These are phyloP conservation scores for Proteles cristata DNA, from an alignment of 2,113 vertebrate species.

Conservation along the genomic window DNA sequence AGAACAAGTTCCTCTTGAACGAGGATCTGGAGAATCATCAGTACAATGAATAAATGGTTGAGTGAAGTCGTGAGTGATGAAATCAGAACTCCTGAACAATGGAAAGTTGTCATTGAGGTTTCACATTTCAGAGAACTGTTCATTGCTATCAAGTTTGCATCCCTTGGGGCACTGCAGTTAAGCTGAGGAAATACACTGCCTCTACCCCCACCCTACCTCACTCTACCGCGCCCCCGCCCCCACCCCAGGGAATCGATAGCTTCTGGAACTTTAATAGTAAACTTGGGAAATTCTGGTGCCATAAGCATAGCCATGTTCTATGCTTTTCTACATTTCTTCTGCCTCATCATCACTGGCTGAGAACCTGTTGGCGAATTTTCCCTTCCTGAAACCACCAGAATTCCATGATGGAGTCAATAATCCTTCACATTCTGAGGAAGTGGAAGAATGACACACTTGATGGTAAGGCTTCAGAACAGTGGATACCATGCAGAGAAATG, in stretches of 20 bases:
- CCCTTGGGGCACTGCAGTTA: slow-evolving; percentile 76
- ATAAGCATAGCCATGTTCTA: neutral
- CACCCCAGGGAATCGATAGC: neutral
- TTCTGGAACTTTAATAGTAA: neutral
- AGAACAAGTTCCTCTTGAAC: slow-evolving; percentile 90
- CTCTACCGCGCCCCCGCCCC: no score
- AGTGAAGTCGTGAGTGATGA: slow-evolving; percentile 97
- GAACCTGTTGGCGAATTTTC: neutral
- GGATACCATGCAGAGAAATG: slow-evolving; percentile 97
- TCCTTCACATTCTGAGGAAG: slow-evolving; percentile 98
- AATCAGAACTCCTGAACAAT: slow-evolving; percentile 98
- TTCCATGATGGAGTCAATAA: slow-evolving; percentile 97
- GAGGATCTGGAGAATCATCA: neutral
- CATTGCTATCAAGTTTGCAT: slow-evolving; percentile 98
- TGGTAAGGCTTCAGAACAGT: slow-evolving; percentile 93
- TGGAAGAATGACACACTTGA: slow-evolving; percentile 95
- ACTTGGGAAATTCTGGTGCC: neutral
- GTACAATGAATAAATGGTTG: slow-evolving; percentile 84
- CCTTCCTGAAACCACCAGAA: slow-evolving; percentile 97
- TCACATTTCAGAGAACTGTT: slow-evolving; percentile 96
- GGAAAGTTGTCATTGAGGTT: slow-evolving; percentile 97
- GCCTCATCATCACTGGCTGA: neutral
- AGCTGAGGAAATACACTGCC: neutral
- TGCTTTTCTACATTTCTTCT: neutral
- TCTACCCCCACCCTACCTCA: no score